A percentile compares a stretch with the other conserved stretches of the same genome.
phyloP scores from a whole-genome alignment of 2,888 invertebrate genomes.

The Brenthis daphne region DNA sequence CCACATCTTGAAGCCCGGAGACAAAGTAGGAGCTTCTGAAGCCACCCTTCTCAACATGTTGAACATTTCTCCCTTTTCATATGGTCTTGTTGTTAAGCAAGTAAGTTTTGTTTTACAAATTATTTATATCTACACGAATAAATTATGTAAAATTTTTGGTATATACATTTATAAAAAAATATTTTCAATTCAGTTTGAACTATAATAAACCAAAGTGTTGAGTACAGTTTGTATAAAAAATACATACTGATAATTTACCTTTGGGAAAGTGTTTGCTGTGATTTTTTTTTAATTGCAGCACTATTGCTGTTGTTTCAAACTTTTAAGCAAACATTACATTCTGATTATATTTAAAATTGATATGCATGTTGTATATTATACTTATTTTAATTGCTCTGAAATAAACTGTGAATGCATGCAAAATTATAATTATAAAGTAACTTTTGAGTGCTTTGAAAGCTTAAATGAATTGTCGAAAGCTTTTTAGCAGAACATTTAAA shows the following conservation, averaged over 20 bases:
- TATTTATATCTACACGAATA: too few species aligned
- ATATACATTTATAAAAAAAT: too few species aligned
- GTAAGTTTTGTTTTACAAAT: slow-evolving; percentile 48
- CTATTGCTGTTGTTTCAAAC: slow-evolving; percentile 35
- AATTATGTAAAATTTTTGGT: too few species aligned
- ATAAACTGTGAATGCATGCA: neutral
- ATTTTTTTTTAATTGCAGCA: slow-evolving; percentile 41
- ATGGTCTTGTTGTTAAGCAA: slow-evolving; percentile 97
- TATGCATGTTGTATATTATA: neutral
- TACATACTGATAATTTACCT: slow-evolving; percentile 76
- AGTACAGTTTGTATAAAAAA: slow-evolving; percentile 66
- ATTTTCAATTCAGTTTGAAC: too few species aligned
- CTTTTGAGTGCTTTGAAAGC: too few species aligned
- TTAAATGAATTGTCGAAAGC: too few species aligned
- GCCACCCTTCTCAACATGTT: slow-evolving; percentile 99
- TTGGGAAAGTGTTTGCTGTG: slow-evolving; percentile 64
- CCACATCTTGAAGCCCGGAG: slow-evolving; percentile 95
- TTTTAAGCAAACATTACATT: slow-evolving; percentile 44
- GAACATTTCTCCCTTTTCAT: slow-evolving; percentile 99
- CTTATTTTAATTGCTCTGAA: neutral
- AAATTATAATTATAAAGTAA: too few species aligned
- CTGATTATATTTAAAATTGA: neutral
- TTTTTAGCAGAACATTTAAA: too few species aligned
- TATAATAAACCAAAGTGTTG: slow-evolving; percentile 69
- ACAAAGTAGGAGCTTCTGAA: slow-evolving; percentile 99